Evolutionary conservation across 1,140 invertebrate species (phyloP).

Genomic region (Mycetomoellerius zeteki): DNA sequence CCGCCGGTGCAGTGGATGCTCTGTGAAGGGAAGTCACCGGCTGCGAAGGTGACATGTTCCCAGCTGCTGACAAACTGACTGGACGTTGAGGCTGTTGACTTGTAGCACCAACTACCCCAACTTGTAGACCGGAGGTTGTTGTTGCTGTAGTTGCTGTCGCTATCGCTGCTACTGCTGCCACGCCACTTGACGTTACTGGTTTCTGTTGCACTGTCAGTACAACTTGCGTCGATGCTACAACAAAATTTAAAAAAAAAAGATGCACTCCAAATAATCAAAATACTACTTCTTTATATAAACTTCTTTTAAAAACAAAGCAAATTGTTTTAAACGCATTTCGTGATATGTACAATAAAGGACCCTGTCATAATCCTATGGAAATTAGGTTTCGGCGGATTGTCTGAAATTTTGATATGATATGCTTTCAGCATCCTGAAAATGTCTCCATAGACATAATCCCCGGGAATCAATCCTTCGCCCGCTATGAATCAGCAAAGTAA

Average conservation of each 20-base stretch:
- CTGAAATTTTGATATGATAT: too few relatives aligned
- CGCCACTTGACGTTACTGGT: slow-evolving; percentile 75
- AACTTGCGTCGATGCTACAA: slow-evolving; percentile 89
- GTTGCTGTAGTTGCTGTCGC: slow-evolving; percentile 45
- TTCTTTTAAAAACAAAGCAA: too few relatives aligned
- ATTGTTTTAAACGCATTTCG: too few relatives aligned
- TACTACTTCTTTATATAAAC: background rate
- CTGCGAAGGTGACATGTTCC: slow-evolving; percentile 82
- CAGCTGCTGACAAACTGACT: slow-evolving; percentile 80
- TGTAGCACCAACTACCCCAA: slow-evolving; percentile 67
- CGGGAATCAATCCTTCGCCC: too few relatives aligned
- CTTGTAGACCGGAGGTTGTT: slow-evolving; percentile 72
- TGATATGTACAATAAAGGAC: too few relatives aligned
- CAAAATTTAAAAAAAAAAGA: slow-evolving; percentile 48
- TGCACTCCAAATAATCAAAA: background rate
- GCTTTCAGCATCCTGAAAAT: too few relatives aligned
- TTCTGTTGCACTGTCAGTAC: slow-evolving; percentile 89
- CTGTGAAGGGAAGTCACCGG: slow-evolving; percentile 82
- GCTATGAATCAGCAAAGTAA: too few relatives aligned
- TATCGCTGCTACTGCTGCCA: slow-evolving; percentile 42
- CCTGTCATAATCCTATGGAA: too few relatives aligned
- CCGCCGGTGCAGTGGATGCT: slow-evolving; percentile 82
- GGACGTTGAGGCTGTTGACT: slow-evolving; percentile 81
- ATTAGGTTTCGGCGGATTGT: too few relatives aligned
- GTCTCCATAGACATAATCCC: too few relatives aligned